A percentile compares a stretch with the other conserved stretches of the same genome.
These are phyloP conservation scores for Brachionus sp. DNA, from an alignment of 1,140 invertebrate genomes.

Conservation along the genomic window DNA sequence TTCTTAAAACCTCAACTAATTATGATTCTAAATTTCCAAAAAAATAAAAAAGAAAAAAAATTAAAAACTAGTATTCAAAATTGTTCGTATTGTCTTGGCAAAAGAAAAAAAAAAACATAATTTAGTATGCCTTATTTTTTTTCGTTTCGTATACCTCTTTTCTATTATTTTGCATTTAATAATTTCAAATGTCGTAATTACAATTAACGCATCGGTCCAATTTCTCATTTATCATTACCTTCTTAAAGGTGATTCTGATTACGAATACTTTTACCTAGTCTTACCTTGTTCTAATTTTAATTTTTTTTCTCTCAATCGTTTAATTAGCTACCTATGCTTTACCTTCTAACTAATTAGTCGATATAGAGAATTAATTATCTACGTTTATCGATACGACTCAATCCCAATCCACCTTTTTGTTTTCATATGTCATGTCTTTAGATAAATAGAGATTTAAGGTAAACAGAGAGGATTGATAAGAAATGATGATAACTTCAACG, in stretches of 20 bases:
- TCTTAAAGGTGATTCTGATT: constrained; percentile 1
- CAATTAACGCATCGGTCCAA: not conserved
- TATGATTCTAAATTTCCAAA: not conserved
- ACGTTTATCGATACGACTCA: not conserved
- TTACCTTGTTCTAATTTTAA: not conserved
- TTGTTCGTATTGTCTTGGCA: not conserved
- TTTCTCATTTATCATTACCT: constrained; percentile 9
- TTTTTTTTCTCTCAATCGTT: not conserved
- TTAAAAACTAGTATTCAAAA: not conserved
- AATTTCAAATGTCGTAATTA: not conserved
- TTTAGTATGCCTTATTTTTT: not conserved
- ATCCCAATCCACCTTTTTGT: not conserved
- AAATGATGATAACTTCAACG: constrained; percentile 28
- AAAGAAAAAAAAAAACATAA: not conserved
- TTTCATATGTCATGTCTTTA: not conserved
- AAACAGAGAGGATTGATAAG: not conserved
- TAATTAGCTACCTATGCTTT: constrained; percentile 14
- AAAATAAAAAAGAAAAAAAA: not conserved
- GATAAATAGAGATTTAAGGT: not conserved
- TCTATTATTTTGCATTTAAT: not conserved
- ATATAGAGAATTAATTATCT: not conserved
- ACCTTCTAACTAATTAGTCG: constrained; percentile 12
- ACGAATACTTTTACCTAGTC: not conserved
- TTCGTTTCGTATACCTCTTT: not conserved
- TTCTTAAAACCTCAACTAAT: not conserved